Percentiles rank a stretch among this genome's conserved stretches.
phyloP scores from a whole-genome alignment of 2,888 invertebrate species.

The Chymomyza caudatula region DNA sequence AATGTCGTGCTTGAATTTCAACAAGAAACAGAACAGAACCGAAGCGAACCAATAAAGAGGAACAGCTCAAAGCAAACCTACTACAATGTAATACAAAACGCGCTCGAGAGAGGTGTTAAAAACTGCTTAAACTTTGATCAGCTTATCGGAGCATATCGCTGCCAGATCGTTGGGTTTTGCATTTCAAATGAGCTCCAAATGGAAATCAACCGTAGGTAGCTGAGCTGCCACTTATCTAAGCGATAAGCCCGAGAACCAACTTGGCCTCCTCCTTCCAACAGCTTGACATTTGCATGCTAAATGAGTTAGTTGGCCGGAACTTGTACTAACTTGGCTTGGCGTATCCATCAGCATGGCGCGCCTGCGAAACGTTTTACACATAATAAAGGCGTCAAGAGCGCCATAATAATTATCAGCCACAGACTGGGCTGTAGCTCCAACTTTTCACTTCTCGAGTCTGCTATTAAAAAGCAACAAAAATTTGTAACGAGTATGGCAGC shows the following conservation, averaged over 20 bases:
- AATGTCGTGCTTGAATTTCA: not conserved
- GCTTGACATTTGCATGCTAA: slow-evolving; percentile 48
- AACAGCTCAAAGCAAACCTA: not conserved
- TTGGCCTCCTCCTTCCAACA: not conserved
- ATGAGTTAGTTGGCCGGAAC: slow-evolving; percentile 15
- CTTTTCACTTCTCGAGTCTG: not conserved
- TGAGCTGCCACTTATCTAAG: not conserved
- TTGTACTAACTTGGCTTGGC: slow-evolving; percentile 11
- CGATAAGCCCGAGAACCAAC: not conserved
- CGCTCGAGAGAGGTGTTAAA: slow-evolving; percentile 4
- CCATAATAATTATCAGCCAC: slow-evolving; percentile 64
- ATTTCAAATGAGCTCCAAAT: slow-evolving; percentile 52
- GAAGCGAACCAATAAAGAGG: not conserved
- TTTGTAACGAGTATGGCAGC: not conserved
- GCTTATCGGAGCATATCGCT: slow-evolving; percentile 15
- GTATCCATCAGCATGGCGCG: slow-evolving; percentile 54
- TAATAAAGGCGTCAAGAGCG: slow-evolving; percentile 71
- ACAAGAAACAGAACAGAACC: not conserved
- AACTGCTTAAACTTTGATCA: slow-evolving; percentile 22
- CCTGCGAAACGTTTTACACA: slow-evolving; percentile 67
- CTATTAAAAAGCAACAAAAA: slow-evolving; percentile 40
- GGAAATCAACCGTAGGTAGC: not conserved
- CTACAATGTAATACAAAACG: slow-evolving; percentile 15
- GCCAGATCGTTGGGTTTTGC: slow-evolving; percentile 44
- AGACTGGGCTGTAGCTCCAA: not conserved